Evolutionary conservation across 2,888 invertebrate genomes (phyloP).

Genomic region (Synergus laeviventris): DNA sequence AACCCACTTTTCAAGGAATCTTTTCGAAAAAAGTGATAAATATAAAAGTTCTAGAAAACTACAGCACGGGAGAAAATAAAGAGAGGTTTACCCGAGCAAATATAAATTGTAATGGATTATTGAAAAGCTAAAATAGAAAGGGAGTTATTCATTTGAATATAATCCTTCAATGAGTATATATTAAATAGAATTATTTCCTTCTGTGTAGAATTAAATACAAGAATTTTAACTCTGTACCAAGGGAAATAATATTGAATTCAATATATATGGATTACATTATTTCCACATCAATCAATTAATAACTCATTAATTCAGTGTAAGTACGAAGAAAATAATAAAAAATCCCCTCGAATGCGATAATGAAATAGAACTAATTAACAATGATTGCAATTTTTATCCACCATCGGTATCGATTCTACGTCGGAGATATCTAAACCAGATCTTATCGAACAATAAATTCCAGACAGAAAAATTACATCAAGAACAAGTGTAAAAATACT

Average conservation of each 20-base stretch:
- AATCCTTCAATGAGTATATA: too few relatives aligned
- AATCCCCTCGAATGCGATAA: not conserved
- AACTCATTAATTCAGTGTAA: not conserved
- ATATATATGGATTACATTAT: not conserved
- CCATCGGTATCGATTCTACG: not conserved
- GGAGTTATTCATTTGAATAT: too few relatives aligned
- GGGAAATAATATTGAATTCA: not conserved
- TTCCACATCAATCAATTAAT: not conserved
- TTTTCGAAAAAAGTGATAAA: not conserved
- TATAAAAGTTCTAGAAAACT: not conserved
- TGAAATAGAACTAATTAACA: not conserved
- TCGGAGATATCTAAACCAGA: not conserved
- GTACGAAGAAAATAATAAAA: not conserved
- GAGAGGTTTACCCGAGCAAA: too few relatives aligned
- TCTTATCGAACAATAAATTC: not conserved
- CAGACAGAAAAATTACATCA: not conserved
- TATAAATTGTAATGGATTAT: too few relatives aligned
- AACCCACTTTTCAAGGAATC: conserved; percentile 1
- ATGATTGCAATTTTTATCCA: conserved; percentile 7
- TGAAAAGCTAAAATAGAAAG: too few relatives aligned
- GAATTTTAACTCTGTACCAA: too few relatives aligned
- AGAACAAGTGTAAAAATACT: not conserved
- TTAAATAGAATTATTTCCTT: too few relatives aligned
- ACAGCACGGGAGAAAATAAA: not conserved
- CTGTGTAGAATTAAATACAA: too few relatives aligned